Base-by-base conservation (phyloP, 1,140 invertebrate species). In the Dendrolimus kikuchii region DNA sequence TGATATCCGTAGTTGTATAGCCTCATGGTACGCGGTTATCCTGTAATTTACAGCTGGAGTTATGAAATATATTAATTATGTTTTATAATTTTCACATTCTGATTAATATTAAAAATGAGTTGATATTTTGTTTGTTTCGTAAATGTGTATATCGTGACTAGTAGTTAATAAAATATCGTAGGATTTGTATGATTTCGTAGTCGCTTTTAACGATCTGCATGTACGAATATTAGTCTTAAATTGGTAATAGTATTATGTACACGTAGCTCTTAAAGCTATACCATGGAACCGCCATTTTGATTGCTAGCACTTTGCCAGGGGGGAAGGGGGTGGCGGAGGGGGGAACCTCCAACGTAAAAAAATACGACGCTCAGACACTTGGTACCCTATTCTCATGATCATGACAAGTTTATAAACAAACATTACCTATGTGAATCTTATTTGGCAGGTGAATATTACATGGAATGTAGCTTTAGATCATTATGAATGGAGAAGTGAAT, bases 251-350 rank as follows among this genome's bases (percentile, higher is more conserved):
- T 64, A 64, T 70, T 61, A 59, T 68, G 66, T 71, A 78, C 74
- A 78, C 71, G 77, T 80, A 78, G 63, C 64, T 77, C 55, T 68
- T 23, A 66, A 51, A 74, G 67, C 64, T 66, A 68, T 79, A 72
- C 72, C 66, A 74, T 79, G 66, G 70, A 71, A 77, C 79, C 77
- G 79, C 79, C 79, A 82, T 82, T 82, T 82, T 82, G 79, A 80
- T 82, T 79, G 72, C 69, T 75, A 75, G 74, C 64, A 71, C 72
- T 71, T 73, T 74, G 71, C 60, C 71, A 71, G 71, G 66, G 68
- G 75, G 62, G 62, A 64, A 66, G 62, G 62, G 67, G 53, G 59
- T 54, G 62, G 53, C 53, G 60, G 71, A 68, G 64, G 71, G 75
- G 68, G 64, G 58, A 47, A 60, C 61, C 57, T 66, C 69, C 63